Evolutionary conservation across 2,113 vertebrate species (phyloP), one percentile per base, ranked within the genome.

Genomic region (Cyprinodon brontotheroides): DNA sequence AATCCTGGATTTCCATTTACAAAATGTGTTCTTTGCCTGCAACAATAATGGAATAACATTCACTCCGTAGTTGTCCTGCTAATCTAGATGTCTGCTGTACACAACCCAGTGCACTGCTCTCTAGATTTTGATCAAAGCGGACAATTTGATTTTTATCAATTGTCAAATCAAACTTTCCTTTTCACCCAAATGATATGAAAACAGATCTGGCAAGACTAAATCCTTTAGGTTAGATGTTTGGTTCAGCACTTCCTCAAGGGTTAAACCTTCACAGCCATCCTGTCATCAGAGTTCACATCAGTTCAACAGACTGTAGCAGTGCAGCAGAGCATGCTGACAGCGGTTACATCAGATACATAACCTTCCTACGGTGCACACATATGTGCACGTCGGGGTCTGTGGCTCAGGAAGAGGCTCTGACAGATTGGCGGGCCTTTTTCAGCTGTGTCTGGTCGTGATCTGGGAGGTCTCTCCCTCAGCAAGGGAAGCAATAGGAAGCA

Each of bases 331-430:
- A 1, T 15, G 59, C 62, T 57, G 80, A 64, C 84, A 65, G 82
- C n/a, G 61, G 70, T 79, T 71, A 65, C 74, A 78, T 79, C 66
- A 29, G 36, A 80, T 47, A 22, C 3, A 14, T 61, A 53, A 72
- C 83, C 78, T 83, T 79, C 78, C 80, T 50, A 5, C 1, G n/a
- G 77, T 38, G 81, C 65, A 12, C 72, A 69, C 80, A 85, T 81
- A 84, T 84, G 85, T 68, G 17, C 62, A 61, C 70, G 81, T 86
- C 77, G 36, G 70, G 68, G 65, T 59, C 10, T 40, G 41, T 48
- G 68, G 77, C 71, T 53, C 57, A 65, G 65, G 64, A 63, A 63
- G 68, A 0, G 79, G 36, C 76, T 53, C 62, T 83, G 85, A 88
- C 82, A 85, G 80, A 89, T 87, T 22, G 68, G 43, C 4, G 20